Conservation (phyloP, 30 jellyfish, hydroid and myxozoan genomes). For the Aurelia aurita complex sp. Pacific region DNA sequence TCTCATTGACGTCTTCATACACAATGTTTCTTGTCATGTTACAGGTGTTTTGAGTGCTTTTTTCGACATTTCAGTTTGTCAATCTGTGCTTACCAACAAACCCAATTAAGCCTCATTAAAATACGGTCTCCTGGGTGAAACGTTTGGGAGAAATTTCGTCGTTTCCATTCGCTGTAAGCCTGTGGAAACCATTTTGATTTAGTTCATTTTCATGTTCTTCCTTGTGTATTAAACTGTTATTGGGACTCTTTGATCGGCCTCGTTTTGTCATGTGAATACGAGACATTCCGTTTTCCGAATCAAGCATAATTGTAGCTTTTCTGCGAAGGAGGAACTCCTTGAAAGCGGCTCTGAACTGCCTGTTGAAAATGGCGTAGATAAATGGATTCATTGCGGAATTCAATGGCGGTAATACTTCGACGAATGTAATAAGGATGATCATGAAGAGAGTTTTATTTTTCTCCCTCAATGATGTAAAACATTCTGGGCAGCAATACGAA, state of each 20-base stretch:
- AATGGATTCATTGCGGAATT: conserved; percentile 89
- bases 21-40: too few relatives aligned
- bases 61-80: too few relatives aligned
- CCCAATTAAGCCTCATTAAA: too few relatives aligned
- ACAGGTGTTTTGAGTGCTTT: too few relatives aligned
- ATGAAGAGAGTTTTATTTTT: conserved; percentile 38
- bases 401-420: conserved; percentile 85
- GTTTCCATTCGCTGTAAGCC: conserved; percentile 18
- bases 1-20: too few relatives aligned
- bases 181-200: conserved; percentile 11
- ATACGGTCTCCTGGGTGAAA: too few relatives aligned
- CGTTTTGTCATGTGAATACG: conserved; percentile 27
- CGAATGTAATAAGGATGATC: conserved; percentile 50
- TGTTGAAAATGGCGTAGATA: conserved; percentile 83
- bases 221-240: too few relatives aligned
- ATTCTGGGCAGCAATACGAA: conserved; percentile 27
- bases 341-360: conserved; percentile 87
- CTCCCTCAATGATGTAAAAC: conserved; percentile 30
- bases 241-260: background rate
- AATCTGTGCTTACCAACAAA: too few relatives aligned
- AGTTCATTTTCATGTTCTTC: background rate
- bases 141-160: background rate
- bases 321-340: conserved; percentile 60
- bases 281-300: conserved; percentile 51
- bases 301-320: conserved; percentile 31